Evolutionary conservation across 2,113 vertebrate species (phyloP).

Genomic region (Plecturocebus donacophilus): DNA sequence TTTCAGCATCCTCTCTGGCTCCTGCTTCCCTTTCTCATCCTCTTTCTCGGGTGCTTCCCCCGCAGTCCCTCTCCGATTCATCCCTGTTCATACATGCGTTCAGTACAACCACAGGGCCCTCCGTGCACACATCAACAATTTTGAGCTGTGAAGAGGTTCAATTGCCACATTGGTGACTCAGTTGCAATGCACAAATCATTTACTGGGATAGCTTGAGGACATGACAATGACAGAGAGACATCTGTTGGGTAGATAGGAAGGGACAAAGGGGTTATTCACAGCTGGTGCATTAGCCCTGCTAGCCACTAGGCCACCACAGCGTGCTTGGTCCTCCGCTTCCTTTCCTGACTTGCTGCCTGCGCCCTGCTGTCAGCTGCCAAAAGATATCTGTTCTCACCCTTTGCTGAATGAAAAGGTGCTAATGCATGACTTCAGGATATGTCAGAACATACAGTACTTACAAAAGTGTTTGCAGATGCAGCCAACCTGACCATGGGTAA

Average conservation of each 20-base stretch:
- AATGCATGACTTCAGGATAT: constrained; percentile 95
- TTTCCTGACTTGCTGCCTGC: constrained; percentile 82
- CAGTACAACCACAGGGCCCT: constrained; percentile 67
- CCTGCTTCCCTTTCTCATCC: neutral
- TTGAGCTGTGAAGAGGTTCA: constrained; percentile 88
- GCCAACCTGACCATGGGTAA: constrained; percentile 86
- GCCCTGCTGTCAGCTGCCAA: constrained; percentile 92
- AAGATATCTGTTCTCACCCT: constrained; percentile 95
- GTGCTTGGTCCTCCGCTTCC: constrained; percentile 84
- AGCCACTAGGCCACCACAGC: constrained; percentile 86
- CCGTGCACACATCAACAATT: constrained; percentile 86
- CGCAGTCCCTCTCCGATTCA: neutral
- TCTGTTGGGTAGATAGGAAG: constrained; percentile 84
- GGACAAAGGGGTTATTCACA: constrained; percentile 81
- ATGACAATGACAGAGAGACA: constrained; percentile 89
- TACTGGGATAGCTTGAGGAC: constrained; percentile 87
- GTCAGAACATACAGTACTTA: constrained; percentile 93
- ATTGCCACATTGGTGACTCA: constrained; percentile 87
- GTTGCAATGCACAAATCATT: constrained; percentile 86
- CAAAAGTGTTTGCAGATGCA: constrained; percentile 90
- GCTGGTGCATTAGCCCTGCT: constrained; percentile 87
- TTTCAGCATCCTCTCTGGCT: constrained; percentile 55
- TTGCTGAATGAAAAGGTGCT: constrained; percentile 92
- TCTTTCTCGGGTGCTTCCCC: constrained; percentile 59
- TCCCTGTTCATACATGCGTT: neutral